Base-by-base conservation (phyloP, 2,113 vertebrate species). In the Urocynchramus pylzowi region DNA sequence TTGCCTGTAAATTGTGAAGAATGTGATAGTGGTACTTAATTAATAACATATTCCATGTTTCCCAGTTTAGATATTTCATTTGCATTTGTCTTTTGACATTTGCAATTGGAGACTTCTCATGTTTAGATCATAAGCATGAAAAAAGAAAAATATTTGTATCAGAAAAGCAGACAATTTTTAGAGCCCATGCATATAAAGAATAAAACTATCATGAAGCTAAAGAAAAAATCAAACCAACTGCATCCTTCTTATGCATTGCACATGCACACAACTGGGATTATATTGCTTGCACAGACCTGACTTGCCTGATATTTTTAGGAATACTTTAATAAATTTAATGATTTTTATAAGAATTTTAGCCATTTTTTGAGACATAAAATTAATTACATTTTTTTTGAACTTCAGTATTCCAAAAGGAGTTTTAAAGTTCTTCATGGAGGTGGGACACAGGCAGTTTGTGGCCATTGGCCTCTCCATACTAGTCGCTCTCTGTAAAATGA, bases 391-490 rank as follows among this genome's bases (percentile, higher is more conserved):
- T 64, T 4, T 31, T 90, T 77, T 68, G 5, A n/a, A 59, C 20
- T 17, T 22, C 9, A 12, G 23, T 60, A 56, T 44, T 91, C 19
- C 3, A 33, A 73, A 64, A 65, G 6, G 7, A 50, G 42, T 73
- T 89, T 65, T 49, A 71, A 50, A 71, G 3, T 9, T 50, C 44
- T 63, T 76, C 1, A n/a, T 67, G 11, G 6, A 4, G 0, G 1
- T n/a, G 1, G 2, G 3, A 11, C 3, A 1, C 9, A 53, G 41
- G 23, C 7, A 42, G 4, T 16, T 5, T 13, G 11, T 30, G 21
- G 2, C 4, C 16, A 69, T 16, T 47, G 41, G 11, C 11, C 14
- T 42, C 68, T 86, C 77, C 27, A 20, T 47, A 11, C 4, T 7
- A 35, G 6, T 52, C 14, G 1, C 1, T 35, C 21, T 18, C 24